Evolutionary conservation across 2,888 invertebrate species (phyloP).

Genomic region (Nemotelus nigrinus): DNA sequence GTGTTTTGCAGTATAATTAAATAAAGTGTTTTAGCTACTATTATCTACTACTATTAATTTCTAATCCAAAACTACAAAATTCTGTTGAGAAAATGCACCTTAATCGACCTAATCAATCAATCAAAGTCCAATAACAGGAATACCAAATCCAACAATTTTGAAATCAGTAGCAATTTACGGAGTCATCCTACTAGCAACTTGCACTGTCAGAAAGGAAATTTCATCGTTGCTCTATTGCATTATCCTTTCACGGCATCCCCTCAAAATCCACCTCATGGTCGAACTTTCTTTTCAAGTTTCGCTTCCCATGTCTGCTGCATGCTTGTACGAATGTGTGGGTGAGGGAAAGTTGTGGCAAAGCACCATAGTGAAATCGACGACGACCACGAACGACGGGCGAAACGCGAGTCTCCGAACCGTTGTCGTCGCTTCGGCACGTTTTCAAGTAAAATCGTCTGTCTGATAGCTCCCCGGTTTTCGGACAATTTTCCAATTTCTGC

Average conservation of each 20-base stretch:
- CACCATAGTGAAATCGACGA: conserved; percentile 47
- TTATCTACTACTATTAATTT: too few relatives aligned
- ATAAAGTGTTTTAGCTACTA: too few relatives aligned
- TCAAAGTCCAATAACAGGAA: too few relatives aligned
- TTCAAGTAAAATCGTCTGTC: conserved; percentile 8
- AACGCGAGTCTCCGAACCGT: conserved; percentile 23
- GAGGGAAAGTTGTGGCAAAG: conserved; percentile 1
- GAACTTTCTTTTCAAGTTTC: conserved; percentile 4
- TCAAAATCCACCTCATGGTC: neutral
- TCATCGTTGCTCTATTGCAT: conserved; percentile 1
- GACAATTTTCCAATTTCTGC: conserved; percentile 14
- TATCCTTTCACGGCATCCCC: conserved; percentile 27
- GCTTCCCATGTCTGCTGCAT: neutral
- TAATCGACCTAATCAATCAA: too few relatives aligned
- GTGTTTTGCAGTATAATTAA: too few relatives aligned
- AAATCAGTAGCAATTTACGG: too few relatives aligned
- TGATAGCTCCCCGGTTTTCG: conserved; percentile 29
- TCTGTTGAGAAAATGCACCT: too few relatives aligned
- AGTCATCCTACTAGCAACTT: too few relatives aligned
- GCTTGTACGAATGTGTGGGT: conserved; percentile 6
- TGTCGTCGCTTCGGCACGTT: conserved; percentile 33
- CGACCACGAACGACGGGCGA: conserved; percentile 46
- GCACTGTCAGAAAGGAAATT: neutral
- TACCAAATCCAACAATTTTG: too few relatives aligned
- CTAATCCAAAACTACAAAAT: too few relatives aligned